Base-by-base conservation (phyloP, 2,113 vertebrate species). In the Monopterus albus region DNA sequence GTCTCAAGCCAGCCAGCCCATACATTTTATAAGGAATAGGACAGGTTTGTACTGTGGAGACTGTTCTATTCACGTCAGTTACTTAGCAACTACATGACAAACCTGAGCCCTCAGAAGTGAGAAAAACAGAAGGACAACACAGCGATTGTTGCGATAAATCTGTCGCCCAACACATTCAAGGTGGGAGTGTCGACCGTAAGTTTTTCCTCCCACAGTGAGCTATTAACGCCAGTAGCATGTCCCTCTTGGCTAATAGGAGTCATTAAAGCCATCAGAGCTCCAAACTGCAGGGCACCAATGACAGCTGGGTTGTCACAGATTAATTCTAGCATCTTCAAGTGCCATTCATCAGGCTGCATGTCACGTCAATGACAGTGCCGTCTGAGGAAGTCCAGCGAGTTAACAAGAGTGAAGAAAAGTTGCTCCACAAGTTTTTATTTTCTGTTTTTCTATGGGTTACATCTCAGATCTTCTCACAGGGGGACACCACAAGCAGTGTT, bases 61-160 rank as follows among this genome's bases (percentile, higher is more conserved):
- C 59, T 58, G 64, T 11, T 75, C 35, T 61, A 72, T 75, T 69
- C 33, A 42, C 10, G 38, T 67, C 31, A 50, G 64, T 87, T 87
- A 66, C 78, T 78, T 84, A 75, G 81, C 81, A 89, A 82, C 73
- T 55, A 49, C 40, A 51, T 60, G 63, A 42, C 46, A 72, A 69
- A 13, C 31, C 12, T 6, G 6, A 42, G 23, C 20, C 13, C 26
- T 59, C n/a, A 38, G 15, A 3, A 0, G 17, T 29, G 45, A 38
- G 42, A 46, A 40, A 33, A 51, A 35, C 13, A 67, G 49, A 72
- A 64, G 80, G 74, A 73, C 57, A 10, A 40, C 25, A 5, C 38
- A 13, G 13, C 10, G 58, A 72, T 43, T 51, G 62, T 47, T 26
- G 31, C 3, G 2, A 46, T 35, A 26, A 50, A 60, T 69, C 15